Conservation (phyloP, 2,797 vertebrate species). For the Mergus octosetaceus region DNA sequence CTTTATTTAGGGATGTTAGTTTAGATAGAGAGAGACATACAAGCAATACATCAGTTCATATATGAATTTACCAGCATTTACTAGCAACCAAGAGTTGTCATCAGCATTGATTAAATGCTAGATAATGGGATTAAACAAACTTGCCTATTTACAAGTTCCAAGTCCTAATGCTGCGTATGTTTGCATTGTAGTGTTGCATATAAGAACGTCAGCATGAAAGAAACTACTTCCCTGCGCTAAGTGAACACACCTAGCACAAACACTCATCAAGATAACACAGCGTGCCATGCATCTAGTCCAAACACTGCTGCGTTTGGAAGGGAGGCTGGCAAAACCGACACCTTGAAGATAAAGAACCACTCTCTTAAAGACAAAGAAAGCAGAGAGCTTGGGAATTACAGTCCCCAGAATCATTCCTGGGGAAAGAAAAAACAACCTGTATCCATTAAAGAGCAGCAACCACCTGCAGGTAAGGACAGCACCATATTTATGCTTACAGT, state of each 20-base stretch:
- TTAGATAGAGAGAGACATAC: neutral
- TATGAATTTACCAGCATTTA: neutral
- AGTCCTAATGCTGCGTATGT: neutral
- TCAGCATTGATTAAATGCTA: neutral
- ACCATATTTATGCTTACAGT: neutral
- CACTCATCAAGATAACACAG: rapidly evolving
- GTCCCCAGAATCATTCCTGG: neutral
- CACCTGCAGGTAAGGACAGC: neutral
- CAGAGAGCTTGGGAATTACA: neutral
- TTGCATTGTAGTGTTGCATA: neutral
- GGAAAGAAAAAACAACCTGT: no score
- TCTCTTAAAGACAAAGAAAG: neutral
- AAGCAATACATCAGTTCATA: neutral
- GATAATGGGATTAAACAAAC: neutral
- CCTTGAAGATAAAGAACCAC: neutral
- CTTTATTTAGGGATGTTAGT: neutral
- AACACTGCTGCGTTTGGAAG: neutral
- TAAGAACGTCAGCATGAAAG: neutral
- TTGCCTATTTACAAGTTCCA: neutral
- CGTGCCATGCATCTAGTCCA: neutral
- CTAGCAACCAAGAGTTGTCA: neutral
- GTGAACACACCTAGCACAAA: neutral
- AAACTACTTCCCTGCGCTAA: neutral
- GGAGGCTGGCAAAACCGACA: neutral
- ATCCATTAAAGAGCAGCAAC: neutral